These are phyloP conservation scores for Drosophila borborema DNA, from an alignment of 2,888 invertebrate genomes.

Conservation along the genomic window DNA sequence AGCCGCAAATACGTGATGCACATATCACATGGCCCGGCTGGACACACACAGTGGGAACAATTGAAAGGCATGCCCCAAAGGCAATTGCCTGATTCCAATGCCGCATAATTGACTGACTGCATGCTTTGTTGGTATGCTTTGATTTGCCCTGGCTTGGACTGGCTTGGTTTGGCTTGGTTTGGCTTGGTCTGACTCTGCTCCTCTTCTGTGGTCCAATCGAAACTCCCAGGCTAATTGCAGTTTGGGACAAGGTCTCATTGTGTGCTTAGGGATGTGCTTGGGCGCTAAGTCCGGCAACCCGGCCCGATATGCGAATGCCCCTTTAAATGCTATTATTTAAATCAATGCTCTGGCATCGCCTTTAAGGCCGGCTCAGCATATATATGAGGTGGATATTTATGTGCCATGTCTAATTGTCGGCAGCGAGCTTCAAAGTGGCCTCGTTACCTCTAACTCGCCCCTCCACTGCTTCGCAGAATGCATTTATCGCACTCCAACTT, in stretches of 20 bases:
- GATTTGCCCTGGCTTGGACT: constrained; percentile 14
- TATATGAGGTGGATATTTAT: constrained; percentile 81
- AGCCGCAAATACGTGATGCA: constrained; percentile 7
- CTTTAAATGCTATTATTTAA: constrained; percentile 82
- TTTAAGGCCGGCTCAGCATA: constrained; percentile 27
- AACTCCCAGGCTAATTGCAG: constrained; percentile 51
- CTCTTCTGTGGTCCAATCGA: constrained; percentile 34
- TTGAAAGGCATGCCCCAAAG: constrained; percentile 33
- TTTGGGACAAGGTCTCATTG: constrained; percentile 11
- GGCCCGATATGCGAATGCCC: constrained; percentile 22
- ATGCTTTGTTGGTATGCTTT: constrained; percentile 34
- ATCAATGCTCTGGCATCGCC: constrained; percentile 73
- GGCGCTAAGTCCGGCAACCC: constrained; percentile 16
- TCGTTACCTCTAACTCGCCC: constrained; percentile 10
- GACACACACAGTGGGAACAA: constrained; percentile 23
- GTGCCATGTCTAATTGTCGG: constrained; percentile 83
- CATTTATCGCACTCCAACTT: constrained; percentile 82
- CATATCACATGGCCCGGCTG: constrained; percentile 44
- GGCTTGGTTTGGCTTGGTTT: not conserved
- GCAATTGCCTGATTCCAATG: constrained; percentile 35
- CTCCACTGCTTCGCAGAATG: constrained; percentile 64
- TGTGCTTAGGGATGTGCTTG: constrained; percentile 19
- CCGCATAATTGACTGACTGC: constrained; percentile 60
- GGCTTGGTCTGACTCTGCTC: not conserved
- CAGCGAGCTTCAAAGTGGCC: constrained; percentile 61